Conservation (phyloP, 2,888 invertebrate species). For the Trissolcus japonicus region DNA sequence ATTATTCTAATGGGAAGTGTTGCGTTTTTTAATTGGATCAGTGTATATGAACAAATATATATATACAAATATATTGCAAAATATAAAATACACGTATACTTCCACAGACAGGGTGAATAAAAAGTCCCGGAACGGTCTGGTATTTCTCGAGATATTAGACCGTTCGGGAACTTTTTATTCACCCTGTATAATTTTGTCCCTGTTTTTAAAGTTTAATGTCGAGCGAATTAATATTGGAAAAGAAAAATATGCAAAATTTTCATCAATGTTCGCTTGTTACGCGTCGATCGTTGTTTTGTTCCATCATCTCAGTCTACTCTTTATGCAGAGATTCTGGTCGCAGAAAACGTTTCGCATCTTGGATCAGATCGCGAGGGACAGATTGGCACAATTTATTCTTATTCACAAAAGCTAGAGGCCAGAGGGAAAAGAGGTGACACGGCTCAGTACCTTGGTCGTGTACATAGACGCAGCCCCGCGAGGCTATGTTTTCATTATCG, state of each 20-base stretch:
- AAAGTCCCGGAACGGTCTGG: too few relatives aligned
- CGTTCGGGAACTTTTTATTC: too few relatives aligned
- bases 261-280: conserved; percentile 17
- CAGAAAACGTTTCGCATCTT: conserved; percentile 13
- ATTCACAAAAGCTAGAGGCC: conserved; percentile 13
- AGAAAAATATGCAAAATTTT: conserved; percentile 24
- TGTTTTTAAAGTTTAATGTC: too few relatives aligned
- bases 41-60: too few relatives aligned
- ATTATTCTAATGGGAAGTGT: too few relatives aligned
- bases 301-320: conserved; percentile 19
- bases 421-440: conserved; percentile 31
- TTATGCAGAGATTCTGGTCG: conserved; percentile 10
- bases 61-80: too few relatives aligned
- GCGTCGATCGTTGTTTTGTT: neutral
- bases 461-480: conserved; percentile 37
- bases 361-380: conserved; percentile 49
- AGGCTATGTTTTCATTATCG: conserved; percentile 55
- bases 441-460: conserved; percentile 22
- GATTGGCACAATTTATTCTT: conserved; percentile 52
- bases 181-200: too few relatives aligned
- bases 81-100: too few relatives aligned
- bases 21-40: too few relatives aligned
- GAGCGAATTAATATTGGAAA: neutral
- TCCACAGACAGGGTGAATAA: too few relatives aligned
- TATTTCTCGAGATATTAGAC: too few relatives aligned